Evolutionary conservation across 53 echinoderm and acorn worm species (phyloP), one percentile per base, ranked within the genome.

Genomic region (Patiria pectinifera): DNA sequence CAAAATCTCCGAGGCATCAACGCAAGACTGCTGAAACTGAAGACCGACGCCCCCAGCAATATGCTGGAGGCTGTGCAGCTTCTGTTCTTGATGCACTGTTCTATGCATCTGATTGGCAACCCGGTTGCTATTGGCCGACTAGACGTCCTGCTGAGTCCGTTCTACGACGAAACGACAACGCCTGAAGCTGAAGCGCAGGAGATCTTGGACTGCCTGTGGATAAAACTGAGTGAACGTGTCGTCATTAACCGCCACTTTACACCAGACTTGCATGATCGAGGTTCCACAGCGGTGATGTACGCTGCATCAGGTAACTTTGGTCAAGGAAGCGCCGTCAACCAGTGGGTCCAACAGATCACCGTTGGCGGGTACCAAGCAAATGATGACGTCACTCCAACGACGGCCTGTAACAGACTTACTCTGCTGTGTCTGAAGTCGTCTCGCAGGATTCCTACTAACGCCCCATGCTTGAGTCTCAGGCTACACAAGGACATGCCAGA

Each of bases 281-380:
- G 83, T 61, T 59, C 59, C 83, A 58, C 62, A 59, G 49, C 83
- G 62, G 78, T 78, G 78, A 83, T 83, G 83, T 58, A 61, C 62
- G 83, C 59, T 53, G 83, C 83, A 59, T 6, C 59, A 24, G 83
- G 83, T 59, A 58, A 58, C 62, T 83, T n/a, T 83, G 59, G 59
- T 59, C 83, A 83, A 83, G 83, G 83, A 15, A 61, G 59, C 24
- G 83, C 83, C 58, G 62, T 59, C 83, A 83, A 83, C 83, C 83
- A 83, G 62, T 83, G 83, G 83, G 83, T 83, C 83, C 83, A 83
- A 83, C 83, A 83, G 83, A 83, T 83, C 9, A 83, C 83, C 26
- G 83, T 83, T 53, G 83, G 83, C 83, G 83, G 83, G 5, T 59
- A 58, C 62, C 59, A 58, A 23, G 49, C 83, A 59, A 61, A 83